Percentiles rank a stretch among this genome's conserved stretches.
Conservation (phyloP, 2,888 invertebrate species). For the Tethea ocularis region DNA sequence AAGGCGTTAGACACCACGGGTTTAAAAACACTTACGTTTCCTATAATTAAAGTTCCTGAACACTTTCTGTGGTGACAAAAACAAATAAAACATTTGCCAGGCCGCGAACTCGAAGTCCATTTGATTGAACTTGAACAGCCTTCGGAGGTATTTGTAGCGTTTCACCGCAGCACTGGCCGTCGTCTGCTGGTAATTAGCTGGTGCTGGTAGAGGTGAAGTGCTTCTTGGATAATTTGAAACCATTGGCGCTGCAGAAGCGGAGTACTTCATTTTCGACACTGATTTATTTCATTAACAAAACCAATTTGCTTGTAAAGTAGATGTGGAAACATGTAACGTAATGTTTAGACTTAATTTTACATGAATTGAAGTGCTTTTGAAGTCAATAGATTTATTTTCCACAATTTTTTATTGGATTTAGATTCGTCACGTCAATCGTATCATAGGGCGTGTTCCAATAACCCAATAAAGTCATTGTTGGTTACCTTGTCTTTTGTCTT, state of each 20-base stretch:
- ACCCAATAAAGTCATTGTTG: neutral
- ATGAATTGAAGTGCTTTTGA: neutral
- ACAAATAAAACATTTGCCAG: conserved; percentile 99
- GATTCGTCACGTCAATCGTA: conserved; percentile 17
- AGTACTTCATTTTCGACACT: conserved; percentile 79
- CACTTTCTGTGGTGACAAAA: conserved; percentile 97
- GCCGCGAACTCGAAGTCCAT: conserved; percentile 99
- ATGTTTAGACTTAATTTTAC: neutral
- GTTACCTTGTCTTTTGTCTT: neutral
- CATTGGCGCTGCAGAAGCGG: conserved; percentile 84
- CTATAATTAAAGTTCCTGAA: conserved; percentile 98
- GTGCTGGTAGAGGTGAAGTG: conserved; percentile 87
- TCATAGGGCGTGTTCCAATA: neutral
- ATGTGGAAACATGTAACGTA: neutral
- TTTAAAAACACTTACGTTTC: conserved; percentile 89
- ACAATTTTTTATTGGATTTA: neutral
- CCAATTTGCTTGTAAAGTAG: neutral
- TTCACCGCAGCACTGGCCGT: conserved; percentile 93
- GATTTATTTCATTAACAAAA: conserved; percentile 5
- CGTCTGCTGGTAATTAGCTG: conserved; percentile 86
- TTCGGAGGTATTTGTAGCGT: conserved; percentile 92
- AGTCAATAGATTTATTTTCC: neutral
- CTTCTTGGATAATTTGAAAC: conserved; percentile 77
- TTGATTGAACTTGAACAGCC: conserved; percentile 95
- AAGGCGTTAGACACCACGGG: too few relatives aligned